phyloP scores from a whole-genome alignment of 2,113 vertebrate species.

The Sorex araneus region DNA sequence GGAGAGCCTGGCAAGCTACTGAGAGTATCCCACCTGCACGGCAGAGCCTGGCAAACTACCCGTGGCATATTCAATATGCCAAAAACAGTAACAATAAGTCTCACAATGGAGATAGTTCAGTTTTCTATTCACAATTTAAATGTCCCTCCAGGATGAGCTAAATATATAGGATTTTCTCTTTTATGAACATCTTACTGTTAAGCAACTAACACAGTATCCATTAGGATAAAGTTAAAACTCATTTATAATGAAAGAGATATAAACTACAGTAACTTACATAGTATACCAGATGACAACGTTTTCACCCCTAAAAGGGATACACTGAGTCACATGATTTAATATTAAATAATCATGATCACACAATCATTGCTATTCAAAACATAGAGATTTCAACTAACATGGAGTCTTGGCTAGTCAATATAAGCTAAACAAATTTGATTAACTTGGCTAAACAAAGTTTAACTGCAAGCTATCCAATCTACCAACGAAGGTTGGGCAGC shows the following conservation, averaged over 20 bases:
- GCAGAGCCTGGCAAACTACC: too few relatives aligned
- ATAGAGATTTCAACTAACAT: too few relatives aligned
- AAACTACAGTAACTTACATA: conserved; percentile 36
- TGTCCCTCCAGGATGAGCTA: conserved; percentile 60
- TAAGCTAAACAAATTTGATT: too few relatives aligned
- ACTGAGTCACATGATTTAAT: conserved; percentile 46
- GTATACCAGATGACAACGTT: conserved; percentile 31
- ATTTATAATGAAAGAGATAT: conserved; percentile 48
- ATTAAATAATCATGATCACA: conserved; percentile 28
- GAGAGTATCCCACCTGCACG: too few relatives aligned
- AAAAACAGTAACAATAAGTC: too few relatives aligned
- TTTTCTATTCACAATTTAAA: conserved; percentile 63
- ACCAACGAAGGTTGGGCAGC: conserved; percentile 33
- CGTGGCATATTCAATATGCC: too few relatives aligned
- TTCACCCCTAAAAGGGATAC: conserved; percentile 53
- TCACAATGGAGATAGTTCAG: too few relatives aligned
- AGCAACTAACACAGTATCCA: conserved; percentile 52
- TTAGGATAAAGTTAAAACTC: conserved; percentile 50
- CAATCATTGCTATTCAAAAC: conserved; percentile 44
- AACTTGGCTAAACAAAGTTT: conserved; percentile 39
- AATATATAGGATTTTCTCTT: conserved; percentile 58
- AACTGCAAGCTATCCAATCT: conserved; percentile 22
- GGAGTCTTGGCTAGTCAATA: too few relatives aligned
- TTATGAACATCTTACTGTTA: conserved; percentile 47
- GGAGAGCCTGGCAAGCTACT: too few relatives aligned